Evolutionary conservation across 2,888 invertebrate species (phyloP), one percentile per base, ranked within the genome.

Genomic region (Aphidoletes aphidimyza): DNA sequence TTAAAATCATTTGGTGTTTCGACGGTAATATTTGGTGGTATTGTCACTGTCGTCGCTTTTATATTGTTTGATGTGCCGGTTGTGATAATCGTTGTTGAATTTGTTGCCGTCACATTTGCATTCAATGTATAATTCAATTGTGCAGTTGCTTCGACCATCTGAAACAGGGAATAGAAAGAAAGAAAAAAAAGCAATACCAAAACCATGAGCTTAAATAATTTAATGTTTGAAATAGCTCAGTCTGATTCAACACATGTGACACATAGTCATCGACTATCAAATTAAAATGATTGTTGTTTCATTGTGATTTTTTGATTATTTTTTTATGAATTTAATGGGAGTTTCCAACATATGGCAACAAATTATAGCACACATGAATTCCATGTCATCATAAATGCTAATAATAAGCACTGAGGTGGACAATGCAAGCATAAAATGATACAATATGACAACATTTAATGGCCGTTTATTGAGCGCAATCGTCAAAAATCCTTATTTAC

Each of bases 1-100:
- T 81, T 81, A 37, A 81, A 81, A 81, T 81, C 81, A 39, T 81
- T 81, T 19, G 81, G 19, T 22, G 81, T 11, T 5, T 81, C 81
- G 22, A 69, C 34, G 30, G 3, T 14, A 30, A 30, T 30, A 69
- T 69, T 39, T n/a, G 39, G 8, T n/a, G 39, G 8, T n/a, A 81
- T 39, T n/a, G n/a, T 81, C 9, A 81, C 81, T 22, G 39, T 39
- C 30, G 69, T 30, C 5, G 69, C n/a, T 14, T 69, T 26, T 2
- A 69, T 30, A 5, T 6, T 9, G 34, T 14, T 30, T 30, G 69
- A 2, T 0, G 69, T 69, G 34, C 30, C 69, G 17, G 30, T 34
- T 0, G 69, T 17, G 0, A 69, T 69, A 14, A 69, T 69, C 30
- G 69, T 30, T 69, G 69, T 69, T 14, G 26, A 30, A 69, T 69